Evolutionary conservation across 2,888 invertebrate species (phyloP).

Genomic region (Noctua janthe): DNA sequence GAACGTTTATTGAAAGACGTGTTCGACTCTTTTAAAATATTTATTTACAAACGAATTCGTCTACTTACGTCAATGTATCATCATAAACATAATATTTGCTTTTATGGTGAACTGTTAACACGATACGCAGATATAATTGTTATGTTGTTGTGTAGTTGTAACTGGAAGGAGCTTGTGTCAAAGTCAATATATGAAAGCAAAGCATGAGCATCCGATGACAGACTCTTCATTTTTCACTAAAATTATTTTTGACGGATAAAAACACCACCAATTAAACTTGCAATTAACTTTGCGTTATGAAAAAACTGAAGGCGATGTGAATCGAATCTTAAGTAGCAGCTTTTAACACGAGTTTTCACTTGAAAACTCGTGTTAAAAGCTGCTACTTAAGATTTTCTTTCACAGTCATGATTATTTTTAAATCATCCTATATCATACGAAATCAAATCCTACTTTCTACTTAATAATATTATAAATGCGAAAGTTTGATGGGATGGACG

Average conservation of each 20-base stretch:
- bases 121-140: constrained; percentile 23
- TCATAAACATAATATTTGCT: constrained; percentile 22
- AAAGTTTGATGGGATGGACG: too few species aligned
- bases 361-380: background rate
- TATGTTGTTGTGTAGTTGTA: too few species aligned
- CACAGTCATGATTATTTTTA: background rate
- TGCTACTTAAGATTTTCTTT: background rate
- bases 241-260: background rate
- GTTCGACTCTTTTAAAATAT: constrained; percentile 21
- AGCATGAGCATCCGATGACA: background rate
- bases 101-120: constrained; percentile 36
- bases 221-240: background rate
- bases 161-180: background rate
- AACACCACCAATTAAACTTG: background rate
- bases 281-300: background rate
- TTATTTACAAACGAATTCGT: constrained; percentile 33
- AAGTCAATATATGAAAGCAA: background rate
- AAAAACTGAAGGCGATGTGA: background rate
- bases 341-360: too few species aligned
- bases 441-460: too few species aligned
- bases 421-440: constrained; percentile 4
- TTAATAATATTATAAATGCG: too few species aligned
- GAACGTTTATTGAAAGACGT: constrained; percentile 30
- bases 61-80: constrained; percentile 35
- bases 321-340: too few species aligned